Percentiles rank a stretch among this genome's conserved stretches.
Evolutionary conservation across 2,888 invertebrate genomes (phyloP).

Genomic region (Eristalis pertinax): DNA sequence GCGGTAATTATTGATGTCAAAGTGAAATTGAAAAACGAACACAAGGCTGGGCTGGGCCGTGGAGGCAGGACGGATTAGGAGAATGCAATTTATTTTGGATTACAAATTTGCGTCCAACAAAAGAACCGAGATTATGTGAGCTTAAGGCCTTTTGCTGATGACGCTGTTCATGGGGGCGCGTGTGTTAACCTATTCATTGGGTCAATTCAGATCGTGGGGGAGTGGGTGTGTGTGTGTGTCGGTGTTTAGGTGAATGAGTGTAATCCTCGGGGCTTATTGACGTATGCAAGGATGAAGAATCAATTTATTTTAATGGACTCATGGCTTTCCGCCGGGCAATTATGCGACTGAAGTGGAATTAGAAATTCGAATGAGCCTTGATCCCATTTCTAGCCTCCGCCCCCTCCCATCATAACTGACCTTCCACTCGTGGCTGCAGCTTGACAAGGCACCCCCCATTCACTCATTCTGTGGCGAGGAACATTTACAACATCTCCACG

Average conservation of each 20-base stretch:
- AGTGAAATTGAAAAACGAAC: slow-evolving; percentile 57
- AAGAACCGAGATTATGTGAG: slow-evolving; percentile 13
- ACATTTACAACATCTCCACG: neutral
- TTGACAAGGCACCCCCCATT: too few relatives aligned
- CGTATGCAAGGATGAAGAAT: neutral
- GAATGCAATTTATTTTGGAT: slow-evolving; percentile 65
- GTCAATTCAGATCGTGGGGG: slow-evolving; percentile 13
- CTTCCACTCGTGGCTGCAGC: neutral
- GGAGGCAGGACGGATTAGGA: neutral
- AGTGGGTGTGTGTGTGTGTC: slow-evolving; percentile 12
- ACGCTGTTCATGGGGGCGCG: neutral
- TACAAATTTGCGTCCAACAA: slow-evolving; percentile 37
- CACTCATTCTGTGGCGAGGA: too few relatives aligned
- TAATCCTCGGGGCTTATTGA: neutral
- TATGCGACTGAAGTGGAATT: too few relatives aligned
- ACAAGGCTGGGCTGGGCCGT: neutral
- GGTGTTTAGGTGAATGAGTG: neutral
- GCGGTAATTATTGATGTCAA: slow-evolving; percentile 56
- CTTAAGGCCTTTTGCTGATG: neutral
- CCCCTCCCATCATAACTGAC: slow-evolving; percentile 14
- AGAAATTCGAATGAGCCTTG: too few relatives aligned
- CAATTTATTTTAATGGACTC: neutral
- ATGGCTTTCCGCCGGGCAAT: too few relatives aligned
- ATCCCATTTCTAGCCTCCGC: too few relatives aligned
- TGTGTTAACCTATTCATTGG: neutral